Percentiles rank a stretch among this genome's conserved stretches.
Evolutionary conservation across 2,888 invertebrate species (phyloP).

Genomic region (Phytoseiulus persimilis): DNA sequence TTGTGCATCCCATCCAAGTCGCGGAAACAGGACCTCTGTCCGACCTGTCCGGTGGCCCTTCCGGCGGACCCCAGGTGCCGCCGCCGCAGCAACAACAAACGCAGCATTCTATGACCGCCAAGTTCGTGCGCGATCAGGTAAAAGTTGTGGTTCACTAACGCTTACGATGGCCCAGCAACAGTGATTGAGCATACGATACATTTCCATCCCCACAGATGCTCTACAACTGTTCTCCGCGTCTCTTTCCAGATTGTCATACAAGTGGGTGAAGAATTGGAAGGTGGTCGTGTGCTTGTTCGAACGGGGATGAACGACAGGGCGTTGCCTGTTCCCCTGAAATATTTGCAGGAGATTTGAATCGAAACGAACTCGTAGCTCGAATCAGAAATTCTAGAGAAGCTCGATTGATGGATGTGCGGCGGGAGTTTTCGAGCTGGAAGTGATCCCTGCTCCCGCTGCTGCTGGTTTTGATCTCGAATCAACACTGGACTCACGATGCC

Average conservation of each 20-base stretch:
- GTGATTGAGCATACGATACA: not conserved
- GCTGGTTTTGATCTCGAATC: not conserved
- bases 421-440: not conserved
- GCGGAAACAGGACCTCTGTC: conserved; percentile 56
- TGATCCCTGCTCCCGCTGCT: not conserved
- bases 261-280: conserved; percentile 76
- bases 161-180: not conserved
- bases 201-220: not conserved
- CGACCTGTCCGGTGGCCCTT: not conserved
- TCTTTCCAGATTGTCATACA: conserved; percentile 68
- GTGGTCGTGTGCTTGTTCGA: conserved; percentile 82
- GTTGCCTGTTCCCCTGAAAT: conserved; percentile 76
- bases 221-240: not conserved
- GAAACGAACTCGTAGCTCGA: not conserved
- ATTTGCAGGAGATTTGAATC: conserved; percentile 82
- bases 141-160: conserved; percentile 63
- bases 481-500: not conserved
- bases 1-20: conserved; percentile 73
- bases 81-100: conserved; percentile 54
- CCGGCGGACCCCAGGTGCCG: conserved; percentile 8
- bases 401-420: conserved; percentile 18
- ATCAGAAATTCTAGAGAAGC: conserved; percentile 19
- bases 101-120: conserved; percentile 58
- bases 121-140: conserved; percentile 74
- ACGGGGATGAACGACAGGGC: conserved; percentile 86